Conservation (phyloP, 2,797 vertebrate genomes). For the Etheostoma nigrum region DNA sequence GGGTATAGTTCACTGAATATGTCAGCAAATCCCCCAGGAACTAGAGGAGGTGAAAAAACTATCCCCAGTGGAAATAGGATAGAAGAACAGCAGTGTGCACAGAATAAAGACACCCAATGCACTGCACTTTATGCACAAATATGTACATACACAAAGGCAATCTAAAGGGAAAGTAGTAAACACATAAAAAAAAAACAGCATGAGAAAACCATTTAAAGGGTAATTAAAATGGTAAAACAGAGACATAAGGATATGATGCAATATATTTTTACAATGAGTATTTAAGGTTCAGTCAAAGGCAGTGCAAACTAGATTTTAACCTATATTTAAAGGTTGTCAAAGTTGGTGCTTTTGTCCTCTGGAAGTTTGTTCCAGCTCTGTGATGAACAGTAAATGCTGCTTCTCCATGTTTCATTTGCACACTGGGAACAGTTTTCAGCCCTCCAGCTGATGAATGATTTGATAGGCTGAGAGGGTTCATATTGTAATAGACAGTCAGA, state of each 20-base stretch:
- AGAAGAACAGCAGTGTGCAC: slow-evolving; percentile 68
- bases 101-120: slow-evolving; percentile 68
- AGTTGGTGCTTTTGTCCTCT: not conserved
- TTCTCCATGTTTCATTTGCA: not conserved
- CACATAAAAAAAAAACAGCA: not conserved
- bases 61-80: slow-evolving; percentile 69
- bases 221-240: not conserved
- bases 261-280: not conserved
- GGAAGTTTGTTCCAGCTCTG: not conserved
- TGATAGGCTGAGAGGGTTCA: not conserved
- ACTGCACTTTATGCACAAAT: slow-evolving; percentile 74
- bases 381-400: not conserved
- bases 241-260: not conserved
- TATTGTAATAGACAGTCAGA: not conserved
- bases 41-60: slow-evolving; percentile 48
- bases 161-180: not conserved
- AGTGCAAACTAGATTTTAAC: not conserved
- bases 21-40: slow-evolving; percentile 65
- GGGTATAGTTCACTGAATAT: slow-evolving; percentile 67
- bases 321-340: not conserved
- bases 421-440: slow-evolving; percentile 13
- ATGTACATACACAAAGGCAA: slow-evolving; percentile 17
- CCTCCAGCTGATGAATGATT: not conserved
- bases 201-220: not conserved
- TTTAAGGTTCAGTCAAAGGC: not conserved